These are phyloP conservation scores for Chloebia gouldiae DNA, from an alignment of 2,113 vertebrate genomes.

Conservation along the genomic window DNA sequence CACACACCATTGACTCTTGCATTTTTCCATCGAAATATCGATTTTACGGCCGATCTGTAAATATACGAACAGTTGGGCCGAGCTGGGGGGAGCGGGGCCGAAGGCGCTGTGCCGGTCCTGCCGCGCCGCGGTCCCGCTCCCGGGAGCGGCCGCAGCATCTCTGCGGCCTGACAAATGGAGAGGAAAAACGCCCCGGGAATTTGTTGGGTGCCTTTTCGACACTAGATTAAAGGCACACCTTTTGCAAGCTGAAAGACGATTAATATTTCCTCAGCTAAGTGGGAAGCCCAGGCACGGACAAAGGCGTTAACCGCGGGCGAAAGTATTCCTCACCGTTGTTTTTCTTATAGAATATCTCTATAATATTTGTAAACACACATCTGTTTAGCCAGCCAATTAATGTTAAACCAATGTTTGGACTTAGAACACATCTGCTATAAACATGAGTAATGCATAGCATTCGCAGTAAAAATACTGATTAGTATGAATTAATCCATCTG, in stretches of 20 bases:
- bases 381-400: conserved; percentile 81
- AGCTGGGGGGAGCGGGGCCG: background rate
- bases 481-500: conserved; percentile 79
- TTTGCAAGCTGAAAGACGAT: background rate
- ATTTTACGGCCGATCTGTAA: conserved; percentile 81
- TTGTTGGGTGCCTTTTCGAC: background rate
- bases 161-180: background rate
- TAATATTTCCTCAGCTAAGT: conserved; percentile 7
- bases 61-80: conserved; percentile 62
- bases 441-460: conserved; percentile 78
- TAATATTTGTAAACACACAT: conserved; percentile 70
- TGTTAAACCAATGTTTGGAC: conserved; percentile 79
- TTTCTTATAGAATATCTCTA: background rate
- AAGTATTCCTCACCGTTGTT: conserved; percentile 44
- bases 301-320: background rate
- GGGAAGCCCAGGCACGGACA: background rate
- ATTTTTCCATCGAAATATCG: conserved; percentile 81
- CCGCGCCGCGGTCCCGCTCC: background rate
- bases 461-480: conserved; percentile 79
- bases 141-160: background rate
- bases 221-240: background rate
- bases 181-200: background rate
- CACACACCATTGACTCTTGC: conserved; percentile 79
- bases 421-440: conserved; percentile 75
- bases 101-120: background rate